phyloP scores from a whole-genome alignment of 2,888 invertebrate genomes.

The Anoplius nigerrimus region DNA sequence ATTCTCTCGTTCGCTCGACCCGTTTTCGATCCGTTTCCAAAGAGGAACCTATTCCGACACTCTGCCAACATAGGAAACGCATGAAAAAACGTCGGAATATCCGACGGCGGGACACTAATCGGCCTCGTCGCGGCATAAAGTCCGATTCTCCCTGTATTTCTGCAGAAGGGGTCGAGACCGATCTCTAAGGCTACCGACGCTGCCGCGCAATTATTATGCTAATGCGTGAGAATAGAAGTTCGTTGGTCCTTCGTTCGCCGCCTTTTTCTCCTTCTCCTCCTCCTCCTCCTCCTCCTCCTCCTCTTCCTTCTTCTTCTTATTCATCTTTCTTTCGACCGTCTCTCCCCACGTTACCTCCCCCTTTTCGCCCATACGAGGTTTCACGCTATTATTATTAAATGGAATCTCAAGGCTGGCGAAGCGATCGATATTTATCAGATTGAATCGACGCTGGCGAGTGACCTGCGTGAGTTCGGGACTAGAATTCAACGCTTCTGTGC shows the following conservation, averaged over 20 bases:
- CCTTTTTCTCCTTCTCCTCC: not conserved
- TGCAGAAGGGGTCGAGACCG: too few relatives aligned
- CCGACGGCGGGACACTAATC: conserved; percentile 39
- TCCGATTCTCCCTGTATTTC: not conserved
- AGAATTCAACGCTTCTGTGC: too few relatives aligned
- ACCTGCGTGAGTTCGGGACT: conserved; percentile 7
- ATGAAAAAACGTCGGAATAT: conserved; percentile 46
- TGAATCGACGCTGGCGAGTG: conserved; percentile 32
- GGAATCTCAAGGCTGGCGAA: conserved; percentile 64
- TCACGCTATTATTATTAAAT: conserved; percentile 66
- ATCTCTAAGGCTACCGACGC: conserved; percentile 29
- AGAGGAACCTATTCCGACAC: conserved; percentile 34
- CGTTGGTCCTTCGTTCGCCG: conserved; percentile 19
- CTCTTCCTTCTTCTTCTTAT: not conserved
- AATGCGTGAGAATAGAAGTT: conserved; percentile 63
- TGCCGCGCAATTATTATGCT: conserved; percentile 69
- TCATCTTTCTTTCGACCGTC: conserved; percentile 19
- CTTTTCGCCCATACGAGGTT: conserved; percentile 4
- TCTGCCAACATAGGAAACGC: conserved; percentile 26
- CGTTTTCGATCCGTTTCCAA: not conserved
- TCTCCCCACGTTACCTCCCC: not conserved
- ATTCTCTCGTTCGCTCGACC: too few relatives aligned
- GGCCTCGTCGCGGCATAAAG: conserved; percentile 11
- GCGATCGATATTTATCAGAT: conserved; percentile 68
- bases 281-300: not conserved